Base-by-base conservation (phyloP, 2,888 invertebrate genomes). In the Anaspis maculata region DNA sequence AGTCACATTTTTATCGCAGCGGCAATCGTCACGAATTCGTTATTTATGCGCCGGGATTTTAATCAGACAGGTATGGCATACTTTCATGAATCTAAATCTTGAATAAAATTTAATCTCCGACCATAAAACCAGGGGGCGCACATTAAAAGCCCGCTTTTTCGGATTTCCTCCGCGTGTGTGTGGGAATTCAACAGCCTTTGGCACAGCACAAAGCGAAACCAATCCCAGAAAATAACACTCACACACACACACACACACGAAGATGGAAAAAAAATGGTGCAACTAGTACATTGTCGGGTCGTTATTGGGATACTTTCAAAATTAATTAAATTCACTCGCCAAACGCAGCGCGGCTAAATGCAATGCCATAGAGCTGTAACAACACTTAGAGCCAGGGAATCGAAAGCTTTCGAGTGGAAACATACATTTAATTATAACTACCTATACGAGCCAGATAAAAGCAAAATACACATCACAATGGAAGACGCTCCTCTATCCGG, bases 401-500 rank as follows among this genome's bases (percentile, higher is more conserved):
- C 23, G 26, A 23, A 34, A 14, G 9, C 32, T 15, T 7, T 13
- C 28, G 24, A 32, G 29, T 37, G 37, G 32, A 36, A 36, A 27
- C 21, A 23, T 36, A 36, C 24, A 24, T 31, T 36, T 32, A 31
- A 32, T 36, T 32, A 27, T 19, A 9, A 6, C 19, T 10, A 10
- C 10, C 4, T 5, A 24, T 24, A 24, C 24, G 6, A 19, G 19
- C 19, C 19, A 19, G 5, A 9, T 9, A 24, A 5, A 24, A 24
- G 9, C 19, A 9, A 19, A 19, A 19, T 12, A 28, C 28, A 32
- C n/a, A n/a, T n/a, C n/a, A n/a, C 37, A 38, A 38, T 34, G 29
- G 32, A 35, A 34, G 34, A 34, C 38, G 33, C 38, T 34, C 38
- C 38, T 38, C 30, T 25, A 37, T 38, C 38, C 38, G 38, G 27